A percentile compares a stretch with the other conserved stretches of the same genome.
Evolutionary conservation across 2,888 invertebrate species (phyloP).

Genomic region (Acanthacorydalis orientalis): DNA sequence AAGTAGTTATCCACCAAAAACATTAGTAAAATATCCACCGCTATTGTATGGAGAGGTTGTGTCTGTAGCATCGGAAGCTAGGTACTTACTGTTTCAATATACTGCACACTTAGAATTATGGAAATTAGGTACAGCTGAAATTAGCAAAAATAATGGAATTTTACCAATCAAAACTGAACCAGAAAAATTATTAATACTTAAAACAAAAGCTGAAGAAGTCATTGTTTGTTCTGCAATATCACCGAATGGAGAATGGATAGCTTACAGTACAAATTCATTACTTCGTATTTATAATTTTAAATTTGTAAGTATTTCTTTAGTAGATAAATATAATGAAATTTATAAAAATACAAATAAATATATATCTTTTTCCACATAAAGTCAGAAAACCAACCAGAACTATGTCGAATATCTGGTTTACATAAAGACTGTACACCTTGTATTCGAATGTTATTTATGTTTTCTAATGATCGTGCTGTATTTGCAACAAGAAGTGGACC

Average conservation of each 20-base stretch:
- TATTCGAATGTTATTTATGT: constrained; percentile 25
- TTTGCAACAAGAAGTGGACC: constrained; percentile 24
- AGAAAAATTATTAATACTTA: constrained; percentile 49
- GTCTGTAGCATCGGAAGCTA: constrained; percentile 32
- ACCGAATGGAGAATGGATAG: constrained; percentile 50
- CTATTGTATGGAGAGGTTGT: constrained; percentile 44
- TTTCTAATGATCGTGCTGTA: constrained; percentile 25
- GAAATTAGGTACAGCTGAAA: constrained; percentile 34
- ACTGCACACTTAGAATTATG: constrained; percentile 39
- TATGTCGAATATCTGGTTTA: constrained; percentile 22
- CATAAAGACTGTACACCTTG: constrained; percentile 22
- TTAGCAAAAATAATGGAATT: constrained; percentile 18
- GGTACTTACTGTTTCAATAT: constrained; percentile 36
- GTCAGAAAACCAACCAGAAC: constrained; percentile 14
- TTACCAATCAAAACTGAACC: constrained; percentile 34
- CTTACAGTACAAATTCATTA: constrained; percentile 52
- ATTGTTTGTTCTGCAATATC: constrained; percentile 56
- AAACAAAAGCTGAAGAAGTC: constrained; percentile 44
- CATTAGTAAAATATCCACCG: constrained; percentile 53
- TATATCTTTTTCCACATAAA: constrained; percentile 11
- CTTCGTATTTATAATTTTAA: constrained; percentile 50
- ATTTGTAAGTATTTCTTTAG: constrained; percentile 24
- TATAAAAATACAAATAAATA: not conserved
- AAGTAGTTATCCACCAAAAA: constrained; percentile 51
- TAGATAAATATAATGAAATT: no score